Percentiles rank a stretch among this genome's conserved stretches.
phyloP scores from a whole-genome alignment of 2,797 vertebrate species.

The Parauchenoglanis ngamensis region DNA sequence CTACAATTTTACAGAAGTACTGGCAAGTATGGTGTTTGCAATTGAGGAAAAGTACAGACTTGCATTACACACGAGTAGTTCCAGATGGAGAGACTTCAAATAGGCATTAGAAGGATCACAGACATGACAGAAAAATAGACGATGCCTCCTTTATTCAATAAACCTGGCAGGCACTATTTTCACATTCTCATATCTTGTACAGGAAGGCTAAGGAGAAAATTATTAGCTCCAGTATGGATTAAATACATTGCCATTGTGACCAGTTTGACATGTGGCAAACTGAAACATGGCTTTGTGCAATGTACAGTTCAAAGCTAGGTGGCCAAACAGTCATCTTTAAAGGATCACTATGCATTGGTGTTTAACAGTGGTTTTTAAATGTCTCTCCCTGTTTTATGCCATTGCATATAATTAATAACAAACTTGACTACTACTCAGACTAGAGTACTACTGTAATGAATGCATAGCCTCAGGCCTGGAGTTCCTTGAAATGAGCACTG shows the following conservation, averaged over 20 bases:
- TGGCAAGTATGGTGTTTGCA: slow-evolving; percentile 57
- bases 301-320: not conserved
- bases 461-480: not conserved
- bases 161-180: slow-evolving; percentile 22
- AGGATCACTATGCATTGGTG: not conserved
- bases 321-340: not conserved
- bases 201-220: slow-evolving; percentile 14
- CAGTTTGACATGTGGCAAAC: slow-evolving; percentile 6
- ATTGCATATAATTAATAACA: not conserved
- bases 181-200: slow-evolving; percentile 5
- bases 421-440: not conserved
- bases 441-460: not conserved
- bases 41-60: slow-evolving; percentile 68
- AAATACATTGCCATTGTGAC: not conserved
- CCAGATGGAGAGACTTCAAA: slow-evolving; percentile 67
- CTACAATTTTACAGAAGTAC: slow-evolving; percentile 68
- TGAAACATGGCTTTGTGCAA: not conserved
- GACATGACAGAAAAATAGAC: slow-evolving; percentile 61
- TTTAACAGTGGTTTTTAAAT: not conserved
- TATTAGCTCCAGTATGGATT: not conserved
- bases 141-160: slow-evolving; percentile 53
- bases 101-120: slow-evolving; percentile 47
- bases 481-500: not conserved
- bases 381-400: not conserved
- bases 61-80: slow-evolving; percentile 64